Conservation (phyloP, 2,888 invertebrate genomes). For the Hesperia comma region DNA sequence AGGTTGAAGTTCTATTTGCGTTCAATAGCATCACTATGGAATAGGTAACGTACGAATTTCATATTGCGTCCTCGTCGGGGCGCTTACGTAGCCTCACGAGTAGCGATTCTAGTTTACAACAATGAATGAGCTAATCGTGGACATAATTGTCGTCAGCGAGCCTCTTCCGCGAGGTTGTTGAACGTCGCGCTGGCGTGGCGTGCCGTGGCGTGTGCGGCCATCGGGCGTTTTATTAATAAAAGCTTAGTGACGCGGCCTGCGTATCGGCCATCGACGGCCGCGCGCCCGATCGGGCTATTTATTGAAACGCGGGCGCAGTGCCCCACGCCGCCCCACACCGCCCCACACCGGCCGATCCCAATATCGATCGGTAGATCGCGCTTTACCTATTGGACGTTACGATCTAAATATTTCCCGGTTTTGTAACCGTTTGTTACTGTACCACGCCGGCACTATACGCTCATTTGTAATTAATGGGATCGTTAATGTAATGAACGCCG, state of each 20-base stretch:
- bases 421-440: conserved; percentile 7
- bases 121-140: conserved; percentile 25
- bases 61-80: background rate
- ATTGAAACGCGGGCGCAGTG: conserved; percentile 72
- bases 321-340: conserved; percentile 36
- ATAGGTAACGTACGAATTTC: background rate
- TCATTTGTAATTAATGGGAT: conserved; percentile 1
- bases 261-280: conserved; percentile 76
- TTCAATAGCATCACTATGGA: background rate
- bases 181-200: conserved; percentile 60
- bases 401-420: conserved; percentile 3
- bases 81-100: background rate
- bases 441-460: background rate
- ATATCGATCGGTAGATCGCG: conserved; percentile 54
- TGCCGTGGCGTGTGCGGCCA: conserved; percentile 50
- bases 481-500: background rate
- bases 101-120: conserved; percentile 7
- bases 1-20: too few species aligned
- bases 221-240: conserved; percentile 80
- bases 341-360: conserved; percentile 39
- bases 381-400: conserved; percentile 18
- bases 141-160: conserved; percentile 35
- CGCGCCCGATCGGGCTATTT: conserved; percentile 70
- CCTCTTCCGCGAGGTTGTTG: conserved; percentile 68
- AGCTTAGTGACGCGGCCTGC: conserved; percentile 66